phyloP scores from a whole-genome alignment of 2,113 vertebrate species.

The Phasianus colchicus region DNA sequence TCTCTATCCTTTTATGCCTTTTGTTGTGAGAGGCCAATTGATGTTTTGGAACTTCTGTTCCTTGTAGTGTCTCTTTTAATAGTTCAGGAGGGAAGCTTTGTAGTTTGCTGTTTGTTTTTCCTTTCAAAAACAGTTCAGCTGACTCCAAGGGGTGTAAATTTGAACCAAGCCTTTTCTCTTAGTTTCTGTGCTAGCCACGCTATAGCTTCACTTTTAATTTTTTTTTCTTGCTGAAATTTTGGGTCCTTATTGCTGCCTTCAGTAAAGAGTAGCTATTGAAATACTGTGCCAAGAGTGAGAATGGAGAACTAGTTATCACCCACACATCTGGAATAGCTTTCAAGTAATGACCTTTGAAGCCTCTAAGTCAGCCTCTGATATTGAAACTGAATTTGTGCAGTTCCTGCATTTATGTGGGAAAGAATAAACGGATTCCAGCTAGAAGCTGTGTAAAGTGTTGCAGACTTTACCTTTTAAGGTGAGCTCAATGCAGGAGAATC shows the following conservation, averaged over 20 bases:
- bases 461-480: not conserved
- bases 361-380: constrained; percentile 5
- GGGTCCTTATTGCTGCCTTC: not conserved
- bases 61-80: not conserved
- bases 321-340: constrained; percentile 30
- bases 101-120: not conserved
- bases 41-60: not conserved
- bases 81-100: not conserved
- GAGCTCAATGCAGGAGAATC: not conserved
- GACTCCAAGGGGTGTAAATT: not conserved
- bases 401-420: not conserved
- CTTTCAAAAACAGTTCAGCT: not conserved
- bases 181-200: not conserved
- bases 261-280: not conserved
- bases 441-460: not conserved
- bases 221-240: not conserved
- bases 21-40: not conserved
- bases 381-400: not conserved
- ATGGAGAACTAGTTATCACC: not conserved
- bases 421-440: not conserved
- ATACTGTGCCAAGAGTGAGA: not conserved
- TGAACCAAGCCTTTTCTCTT: not conserved
- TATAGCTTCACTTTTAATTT: not conserved
- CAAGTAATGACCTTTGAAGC: not conserved
- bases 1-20: not conserved